Base-by-base conservation (phyloP, 2,888 invertebrate genomes). In the Synergus japonicus region DNA sequence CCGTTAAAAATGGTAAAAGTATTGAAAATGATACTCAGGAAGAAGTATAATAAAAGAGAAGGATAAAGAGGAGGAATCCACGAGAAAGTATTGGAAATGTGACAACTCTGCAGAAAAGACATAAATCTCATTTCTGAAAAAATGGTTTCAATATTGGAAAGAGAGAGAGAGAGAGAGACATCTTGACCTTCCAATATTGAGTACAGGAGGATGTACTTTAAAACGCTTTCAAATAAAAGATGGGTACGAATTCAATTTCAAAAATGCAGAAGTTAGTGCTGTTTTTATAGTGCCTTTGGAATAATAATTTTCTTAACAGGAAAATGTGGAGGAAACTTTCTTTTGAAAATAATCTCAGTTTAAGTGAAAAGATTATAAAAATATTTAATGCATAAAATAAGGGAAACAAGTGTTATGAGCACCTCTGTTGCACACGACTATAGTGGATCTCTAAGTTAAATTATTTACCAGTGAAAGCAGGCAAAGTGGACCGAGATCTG, bases 391-490 rank as follows among this genome's bases (percentile, higher is more conserved):
- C 54, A 58, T n/a, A 76, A 60, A 37, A 60, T 10, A 60, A 60
- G 10, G 60, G 4, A 60, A n/a, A 67, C n/a, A 49, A 46, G 78
- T 76, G 43, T 37, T 80, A 81, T 83, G 83, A 82, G 82, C 78
- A 83, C 82, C 83, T 73, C 85, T 84, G 84, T 18, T 73, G 78
- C 78, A 82, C 80, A 7, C 4, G 37, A 37, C 37, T 37, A 37
- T 73, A 76, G 84, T 81, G 76, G 80, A 83, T 81, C 83, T 82
- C 84, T 82, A 37, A 37, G 37, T 37, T 37, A 78, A 83, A 83
- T 84, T 86, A 85, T 85, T 86, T 84, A 85, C 84, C 81, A 79
- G 76, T 80, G 81, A 82, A 83, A 82, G 83, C 81, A 80, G 79
- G 82, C 81, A 81, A 80, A 83, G 80, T 81, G 78, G 81, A 80